Conservation (phyloP, 2,113 vertebrate species). For the Alethe diademata region DNA sequence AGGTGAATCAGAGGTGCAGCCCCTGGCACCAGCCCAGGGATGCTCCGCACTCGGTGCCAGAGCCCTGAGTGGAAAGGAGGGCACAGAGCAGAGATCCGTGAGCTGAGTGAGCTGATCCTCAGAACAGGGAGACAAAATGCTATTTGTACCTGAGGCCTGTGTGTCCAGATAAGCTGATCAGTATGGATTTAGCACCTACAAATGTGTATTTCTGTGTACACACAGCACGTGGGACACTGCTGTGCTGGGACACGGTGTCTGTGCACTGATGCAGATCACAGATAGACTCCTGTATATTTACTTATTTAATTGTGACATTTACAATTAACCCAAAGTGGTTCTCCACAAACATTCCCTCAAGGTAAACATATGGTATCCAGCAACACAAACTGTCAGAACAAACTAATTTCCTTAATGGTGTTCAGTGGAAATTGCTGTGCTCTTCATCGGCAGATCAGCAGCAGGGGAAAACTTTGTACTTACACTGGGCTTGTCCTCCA, state of each 20-base stretch:
- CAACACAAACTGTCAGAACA: constrained; percentile 38
- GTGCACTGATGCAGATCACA: constrained; percentile 9
- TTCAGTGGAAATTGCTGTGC: constrained; percentile 18
- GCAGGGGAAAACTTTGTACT: constrained; percentile 15
- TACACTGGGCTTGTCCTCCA: not conserved
- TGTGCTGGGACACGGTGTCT: not conserved
- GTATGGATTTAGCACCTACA: not conserved
- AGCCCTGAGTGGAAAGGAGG: not conserved
- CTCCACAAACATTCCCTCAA: constrained; percentile 47
- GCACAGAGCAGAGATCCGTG: not conserved
- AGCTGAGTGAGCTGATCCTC: not conserved
- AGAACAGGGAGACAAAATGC: not conserved
- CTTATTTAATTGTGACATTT: constrained; percentile 59
- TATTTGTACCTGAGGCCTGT: not conserved
- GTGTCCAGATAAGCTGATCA: constrained; percentile 14
- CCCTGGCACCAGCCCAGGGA: not conserved
- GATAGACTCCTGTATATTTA: constrained; percentile 40
- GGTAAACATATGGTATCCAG: constrained; percentile 62
- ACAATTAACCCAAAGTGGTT: constrained; percentile 53
- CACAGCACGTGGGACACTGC: not conserved
- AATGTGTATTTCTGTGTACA: not conserved
- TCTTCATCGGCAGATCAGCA: not conserved
- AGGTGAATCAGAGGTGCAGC: not conserved
- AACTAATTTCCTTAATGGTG: constrained; percentile 27
- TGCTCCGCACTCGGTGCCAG: rapidly evolving